Conservation (phyloP, 2,888 invertebrate species). For the Pollenia griseotomentosa region DNA sequence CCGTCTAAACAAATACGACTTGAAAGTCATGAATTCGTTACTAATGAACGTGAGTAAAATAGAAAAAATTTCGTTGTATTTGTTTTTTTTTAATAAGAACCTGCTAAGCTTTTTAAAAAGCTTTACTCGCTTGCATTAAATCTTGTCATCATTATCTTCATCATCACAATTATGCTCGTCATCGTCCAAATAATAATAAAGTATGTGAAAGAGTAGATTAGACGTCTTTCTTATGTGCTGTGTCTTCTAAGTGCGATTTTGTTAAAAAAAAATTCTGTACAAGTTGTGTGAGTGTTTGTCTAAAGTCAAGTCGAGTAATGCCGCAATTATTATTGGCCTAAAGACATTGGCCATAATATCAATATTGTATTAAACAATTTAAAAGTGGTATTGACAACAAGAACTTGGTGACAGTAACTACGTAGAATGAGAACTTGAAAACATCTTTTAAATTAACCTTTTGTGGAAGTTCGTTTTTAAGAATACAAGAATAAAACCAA, state of each 20-base stretch:
- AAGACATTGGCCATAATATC: slow-evolving; percentile 57
- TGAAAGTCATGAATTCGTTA: slow-evolving; percentile 61
- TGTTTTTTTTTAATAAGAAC: slow-evolving; percentile 15
- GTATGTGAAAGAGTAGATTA: slow-evolving; percentile 27
- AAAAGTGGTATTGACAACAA: slow-evolving; percentile 17
- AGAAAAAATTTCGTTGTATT: neutral
- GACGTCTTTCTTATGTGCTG: neutral
- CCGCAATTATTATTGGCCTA: slow-evolving; percentile 70
- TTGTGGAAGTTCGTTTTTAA: neutral
- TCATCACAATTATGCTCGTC: slow-evolving; percentile 42
- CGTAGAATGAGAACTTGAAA: neutral
- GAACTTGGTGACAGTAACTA: slow-evolving; percentile 32
- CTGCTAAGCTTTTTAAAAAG: slow-evolving; percentile 42
- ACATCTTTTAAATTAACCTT: neutral
- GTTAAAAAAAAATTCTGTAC: slow-evolving; percentile 21
- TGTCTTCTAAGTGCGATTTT: slow-evolving; percentile 2
- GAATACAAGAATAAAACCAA: no score
- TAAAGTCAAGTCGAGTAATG: slow-evolving; percentile 13
- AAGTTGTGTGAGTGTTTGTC: slow-evolving; percentile 18
- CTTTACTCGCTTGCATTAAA: slow-evolving; percentile 21
- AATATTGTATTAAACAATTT: slow-evolving; percentile 42
- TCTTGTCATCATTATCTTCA: slow-evolving; percentile 48
- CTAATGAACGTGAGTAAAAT: slow-evolving; percentile 71
- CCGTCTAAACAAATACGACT: slow-evolving; percentile 45
- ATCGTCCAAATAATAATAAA: slow-evolving; percentile 28